phyloP scores from a whole-genome alignment of 1,140 invertebrate species.

The Meloidogyne hapla region DNA sequence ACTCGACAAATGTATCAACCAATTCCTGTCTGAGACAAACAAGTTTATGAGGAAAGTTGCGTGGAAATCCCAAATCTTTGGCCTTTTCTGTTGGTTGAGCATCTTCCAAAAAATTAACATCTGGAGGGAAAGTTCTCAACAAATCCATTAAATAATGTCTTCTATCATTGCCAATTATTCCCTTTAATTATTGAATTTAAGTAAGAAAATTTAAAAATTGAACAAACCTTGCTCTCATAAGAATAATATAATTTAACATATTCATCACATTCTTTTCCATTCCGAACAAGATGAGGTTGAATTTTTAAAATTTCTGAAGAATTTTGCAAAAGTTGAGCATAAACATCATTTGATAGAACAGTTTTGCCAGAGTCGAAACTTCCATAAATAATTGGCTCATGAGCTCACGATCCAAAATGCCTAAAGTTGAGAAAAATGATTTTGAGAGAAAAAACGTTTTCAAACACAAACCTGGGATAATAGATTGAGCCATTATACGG shows the following conservation, averaged over 20 bases:
- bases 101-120: constrained; percentile 89
- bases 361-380: constrained; percentile 89
- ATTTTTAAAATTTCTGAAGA: constrained; percentile 90
- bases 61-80: constrained; percentile 73
- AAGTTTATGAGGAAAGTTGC: constrained; percentile 90
- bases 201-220: constrained; percentile 2
- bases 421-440: not conserved
- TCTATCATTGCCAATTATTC: constrained; percentile 97
- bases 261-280: constrained; percentile 81
- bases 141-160: constrained; percentile 95
- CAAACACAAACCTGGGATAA: constrained; percentile 79
- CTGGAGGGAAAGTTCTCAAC: constrained; percentile 91
- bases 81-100: constrained; percentile 65
- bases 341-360: constrained; percentile 71
- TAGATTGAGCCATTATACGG: constrained; percentile 96
- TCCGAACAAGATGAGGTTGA: constrained; percentile 78
- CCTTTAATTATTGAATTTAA: constrained; percentile 66
- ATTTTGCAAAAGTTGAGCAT: constrained; percentile 87
- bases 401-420: constrained; percentile 97
- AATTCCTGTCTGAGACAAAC: constrained; percentile 91
- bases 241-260: constrained; percentile 87
- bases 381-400: constrained; percentile 97
- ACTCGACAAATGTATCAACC: constrained; percentile 93
- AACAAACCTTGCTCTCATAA: constrained; percentile 88
- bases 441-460: no score